Evolutionary conservation across 2,888 invertebrate genomes (phyloP), one percentile per base, ranked within the genome.

Genomic region (Cinara cedri): DNA sequence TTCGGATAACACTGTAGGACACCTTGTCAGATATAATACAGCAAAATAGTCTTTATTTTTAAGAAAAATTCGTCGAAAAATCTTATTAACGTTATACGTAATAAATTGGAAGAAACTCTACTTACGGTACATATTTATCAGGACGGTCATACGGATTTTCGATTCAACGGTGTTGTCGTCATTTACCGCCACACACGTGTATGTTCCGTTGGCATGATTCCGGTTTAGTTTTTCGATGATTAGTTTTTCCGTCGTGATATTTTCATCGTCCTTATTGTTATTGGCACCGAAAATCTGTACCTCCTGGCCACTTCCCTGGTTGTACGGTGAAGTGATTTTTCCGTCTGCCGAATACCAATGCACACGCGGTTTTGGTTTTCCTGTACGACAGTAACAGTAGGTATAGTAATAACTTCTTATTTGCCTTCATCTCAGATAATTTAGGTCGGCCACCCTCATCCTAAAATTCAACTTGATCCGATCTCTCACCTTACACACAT

Each of bases 121-220:
- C 78, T 78, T 9, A 78, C 78, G n/a, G 49, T 78, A 78, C 68
- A 78, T 70, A 51, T 78, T 78, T 70, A 78, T 70, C 44, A 68
- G 13, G 10, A 78, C 70, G 24, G 78, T 21, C 70, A 57, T 57
- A 46, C 78, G 70, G n/a, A 78, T n/a, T 26, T 49, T 70, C 11
- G 60, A 70, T 21, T 78, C 70, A n/a, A 70, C 21, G 26, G 11
- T 34, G 54, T 78, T 65, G 24, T 75, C 78, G 46, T 66, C 54
- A 16, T 68, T 70, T 24, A 51, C 65, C 1, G 78, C 78, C 19
- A 60, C 13, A 49, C 78, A 78, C 24, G 57, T 60, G 51, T 70
- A 78, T 13, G 78, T 68, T 2, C 21, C 70, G n/a, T 78, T 78
- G 3, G 78, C 78, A 24, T 78, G 78, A n/a, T 21, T 78, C 49